phyloP scores from a whole-genome alignment of 2,888 invertebrate species.

The Netelia virgata region DNA sequence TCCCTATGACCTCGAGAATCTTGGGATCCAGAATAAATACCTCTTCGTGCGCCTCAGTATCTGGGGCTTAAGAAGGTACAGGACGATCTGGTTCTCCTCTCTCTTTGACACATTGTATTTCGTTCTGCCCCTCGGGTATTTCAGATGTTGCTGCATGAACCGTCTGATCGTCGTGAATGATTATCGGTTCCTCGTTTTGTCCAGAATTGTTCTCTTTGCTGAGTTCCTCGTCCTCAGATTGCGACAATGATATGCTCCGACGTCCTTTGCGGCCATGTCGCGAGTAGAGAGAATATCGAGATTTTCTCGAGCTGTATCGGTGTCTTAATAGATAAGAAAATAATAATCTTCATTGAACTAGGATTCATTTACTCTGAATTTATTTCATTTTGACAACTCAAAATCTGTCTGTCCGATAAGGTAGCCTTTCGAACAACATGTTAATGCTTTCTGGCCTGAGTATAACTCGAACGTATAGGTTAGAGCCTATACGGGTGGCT shows the following conservation, averaged over 20 bases:
- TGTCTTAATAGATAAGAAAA: background rate
- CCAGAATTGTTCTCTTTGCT: background rate
- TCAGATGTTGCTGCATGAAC: background rate
- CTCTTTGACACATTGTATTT: background rate
- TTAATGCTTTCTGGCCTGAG: constrained; percentile 7
- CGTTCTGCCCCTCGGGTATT: background rate
- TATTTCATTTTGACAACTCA: background rate
- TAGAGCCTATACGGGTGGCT: constrained; percentile 32
- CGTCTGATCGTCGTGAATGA: background rate
- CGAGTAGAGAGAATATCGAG: background rate
- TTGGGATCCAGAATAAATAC: constrained; percentile 21
- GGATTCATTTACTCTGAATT: background rate
- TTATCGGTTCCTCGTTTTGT: background rate
- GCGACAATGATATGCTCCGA: background rate
- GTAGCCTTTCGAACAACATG: background rate
- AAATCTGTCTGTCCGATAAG: background rate
- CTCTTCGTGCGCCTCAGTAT: background rate
- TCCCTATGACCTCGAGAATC: constrained; percentile 41
- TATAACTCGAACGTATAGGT: constrained; percentile 27
- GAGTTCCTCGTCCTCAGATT: constrained; percentile 2
- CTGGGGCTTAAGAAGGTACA: background rate
- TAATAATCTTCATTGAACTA: background rate
- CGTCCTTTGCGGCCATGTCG: background rate
- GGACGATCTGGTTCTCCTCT: background rate
- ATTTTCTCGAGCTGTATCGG: constrained; percentile 1